Evolutionary conservation across 2,888 invertebrate species (phyloP).

Genomic region (Zhuqinia jingwanae): DNA sequence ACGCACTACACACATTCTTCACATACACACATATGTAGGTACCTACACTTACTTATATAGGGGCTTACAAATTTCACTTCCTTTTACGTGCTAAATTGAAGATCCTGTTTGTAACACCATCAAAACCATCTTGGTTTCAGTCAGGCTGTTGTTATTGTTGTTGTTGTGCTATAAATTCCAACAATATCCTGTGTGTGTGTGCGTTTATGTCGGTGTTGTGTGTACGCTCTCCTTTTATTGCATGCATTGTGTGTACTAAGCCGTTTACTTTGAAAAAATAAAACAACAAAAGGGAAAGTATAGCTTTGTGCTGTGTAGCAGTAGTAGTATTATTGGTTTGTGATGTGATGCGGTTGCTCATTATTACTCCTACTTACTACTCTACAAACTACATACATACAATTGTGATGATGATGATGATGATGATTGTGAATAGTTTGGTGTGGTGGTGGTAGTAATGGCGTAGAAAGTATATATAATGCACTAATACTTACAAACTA

Average conservation of each 20-base stretch:
- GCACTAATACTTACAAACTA: slow-evolving; percentile 30
- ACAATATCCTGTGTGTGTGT: no score
- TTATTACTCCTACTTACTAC: slow-evolving; percentile 30
- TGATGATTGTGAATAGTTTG: no score
- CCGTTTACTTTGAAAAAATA: neutral
- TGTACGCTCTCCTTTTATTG: neutral
- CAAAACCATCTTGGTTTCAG: neutral
- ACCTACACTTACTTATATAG: no score
- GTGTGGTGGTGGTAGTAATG: neutral
- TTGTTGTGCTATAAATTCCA: no score
- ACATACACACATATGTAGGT: no score
- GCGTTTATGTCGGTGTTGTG: neutral
- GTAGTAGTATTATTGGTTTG: neutral
- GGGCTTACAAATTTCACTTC: slow-evolving; percentile 34
- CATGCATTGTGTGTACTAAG: slow-evolving; percentile 13
- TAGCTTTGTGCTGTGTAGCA: no score
- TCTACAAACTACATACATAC: no score
- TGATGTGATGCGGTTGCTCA: slow-evolving; percentile 59
- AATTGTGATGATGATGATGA: no score
- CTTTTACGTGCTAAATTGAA: slow-evolving; percentile 46
- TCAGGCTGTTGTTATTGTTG: neutral
- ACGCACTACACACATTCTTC: neutral
- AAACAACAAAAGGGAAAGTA: slow-evolving; percentile 24
- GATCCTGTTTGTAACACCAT: slow-evolving; percentile 44
- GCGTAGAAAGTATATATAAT: neutral